Base-by-base conservation (phyloP, 2,113 vertebrate genomes). In the Aspidoscelis tigris region DNA sequence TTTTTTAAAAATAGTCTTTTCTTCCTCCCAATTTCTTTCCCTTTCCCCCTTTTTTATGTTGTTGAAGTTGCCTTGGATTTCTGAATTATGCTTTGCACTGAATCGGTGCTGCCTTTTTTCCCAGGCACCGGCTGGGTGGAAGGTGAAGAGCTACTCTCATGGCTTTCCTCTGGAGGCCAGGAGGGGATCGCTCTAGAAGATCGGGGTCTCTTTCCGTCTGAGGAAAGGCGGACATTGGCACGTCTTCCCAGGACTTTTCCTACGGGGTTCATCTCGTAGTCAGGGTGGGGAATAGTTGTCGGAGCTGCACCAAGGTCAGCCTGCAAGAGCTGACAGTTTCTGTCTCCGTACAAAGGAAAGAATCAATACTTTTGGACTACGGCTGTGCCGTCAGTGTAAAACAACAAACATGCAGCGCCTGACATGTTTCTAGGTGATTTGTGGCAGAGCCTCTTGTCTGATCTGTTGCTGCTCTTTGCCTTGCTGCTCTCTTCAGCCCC, bases 331-430 rank as follows among this genome's bases (percentile, higher is more conserved):
- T 99, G 98, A 98, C 98, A 98, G 97, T 97, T 98, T 98, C 97
- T 98, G 97, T 97, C 97, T 98, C 96, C 94, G 95, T 97, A 98
- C 98, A 98, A 98, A 96, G 97, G 95, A 97, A 97, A 97, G 98
- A 98, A 99, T 99, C 98, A 98, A 99, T 99, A 99, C 97, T 98
- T 98, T 98, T 96, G 98, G 98, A 99, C 97, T 97, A 97, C 97
- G 97, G 98, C 97, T 97, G 96, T 98, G 97, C 98, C 97, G 97
- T 98, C 96, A 93, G 98, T 98, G 98, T 98, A 98, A 96, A 97
- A 98, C 98, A 98, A 98, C 98, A 98, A 97, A 97, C 97, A 96
- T 96, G 96, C 96, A 96, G 96, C 96, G 97, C 96, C 98, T 98
- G 98, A 98, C 97, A 97, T 97, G 96, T 96, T 97, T 97, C 97